phyloP scores from a whole-genome alignment of 2,797 vertebrate species.

The Rhabdomys pumilio region DNA sequence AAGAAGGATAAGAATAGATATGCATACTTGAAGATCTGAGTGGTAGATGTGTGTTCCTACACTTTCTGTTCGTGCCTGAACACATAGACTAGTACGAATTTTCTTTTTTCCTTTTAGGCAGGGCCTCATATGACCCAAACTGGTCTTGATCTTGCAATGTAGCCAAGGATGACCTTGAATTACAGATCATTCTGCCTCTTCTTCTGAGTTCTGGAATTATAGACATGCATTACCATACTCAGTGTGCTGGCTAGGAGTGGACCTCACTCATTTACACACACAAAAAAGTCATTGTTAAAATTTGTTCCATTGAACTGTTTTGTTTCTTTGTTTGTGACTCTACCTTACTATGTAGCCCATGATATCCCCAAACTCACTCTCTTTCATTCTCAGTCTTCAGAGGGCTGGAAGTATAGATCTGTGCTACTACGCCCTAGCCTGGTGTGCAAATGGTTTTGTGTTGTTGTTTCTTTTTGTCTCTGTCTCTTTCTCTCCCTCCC shows the following conservation, averaged over 20 bases:
- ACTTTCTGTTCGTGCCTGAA: not conserved
- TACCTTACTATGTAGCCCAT: not conserved
- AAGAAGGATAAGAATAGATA: not conserved
- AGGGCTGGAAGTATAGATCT: not conserved
- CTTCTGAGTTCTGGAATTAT: no score
- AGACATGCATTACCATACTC: no score
- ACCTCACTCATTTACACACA: not conserved
- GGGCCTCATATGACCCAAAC: not conserved
- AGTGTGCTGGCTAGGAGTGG: not conserved
- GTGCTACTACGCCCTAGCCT: not conserved
- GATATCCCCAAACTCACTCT: not conserved
- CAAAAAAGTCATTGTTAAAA: conserved; percentile 4
- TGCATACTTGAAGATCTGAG: not conserved
- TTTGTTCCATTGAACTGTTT: not conserved
- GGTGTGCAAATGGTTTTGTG: not conserved
- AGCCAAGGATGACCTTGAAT: not conserved
- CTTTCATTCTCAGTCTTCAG: not conserved
- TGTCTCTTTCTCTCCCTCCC: not conserved
- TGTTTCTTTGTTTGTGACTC: not conserved
- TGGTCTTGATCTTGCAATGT: not conserved
- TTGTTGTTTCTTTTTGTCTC: not conserved
- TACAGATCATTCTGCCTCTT: not conserved
- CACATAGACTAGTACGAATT: not conserved
- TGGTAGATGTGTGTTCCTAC: not conserved
- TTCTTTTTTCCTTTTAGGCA: not conserved